Evolutionary conservation across 2,888 invertebrate genomes (phyloP), one percentile per base, ranked within the genome.

Genomic region (Leptinotarsa juncta): DNA sequence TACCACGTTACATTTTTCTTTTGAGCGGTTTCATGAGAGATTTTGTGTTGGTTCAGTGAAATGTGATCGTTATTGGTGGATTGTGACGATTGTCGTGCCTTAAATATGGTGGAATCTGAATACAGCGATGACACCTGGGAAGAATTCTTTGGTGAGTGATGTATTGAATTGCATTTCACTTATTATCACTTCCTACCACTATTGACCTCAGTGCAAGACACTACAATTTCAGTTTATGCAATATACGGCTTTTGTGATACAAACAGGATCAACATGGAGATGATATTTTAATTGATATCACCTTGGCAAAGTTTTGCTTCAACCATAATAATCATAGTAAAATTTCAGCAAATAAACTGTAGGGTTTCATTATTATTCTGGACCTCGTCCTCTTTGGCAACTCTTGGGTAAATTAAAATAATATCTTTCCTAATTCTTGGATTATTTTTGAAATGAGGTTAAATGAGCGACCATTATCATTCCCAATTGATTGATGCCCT

Each of bases 41-140:
- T 70, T 74, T 53, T 71, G 70, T 68, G 67, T 71, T 73, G 69
- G 50, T 70, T 74, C n/a, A 68, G 80, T 81, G 81, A 80, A 73
- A 81, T 82, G 82, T 83, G 81, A 82, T 74, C 72, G 73, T 76
- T 67, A 72, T 73, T 65, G n/a, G 74, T 73, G 79, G 51, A 67
- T 70, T 51, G 62, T 71, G 71, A 65, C 71, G 71, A 67, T 73
- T 78, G 76, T 74, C 72, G 75, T 72, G 69, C 48, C 60, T 67
- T 71, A 78, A 85, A 85, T 84, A 86, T 86, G 87, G 85, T 84
- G 78, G 85, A 85, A 77, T 79, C 82, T 75, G 84, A 81, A 78
- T 78, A 79, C 76, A 84, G 82, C 79, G 86, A 86, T 83, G 87
- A 86, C 81, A 86, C 85, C 78, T 87, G 87, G 87, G 87, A 87